Evolutionary conservation across 2,113 vertebrate species (phyloP), one percentile per base, ranked within the genome.

Genomic region (Sorex fumeus): DNA sequence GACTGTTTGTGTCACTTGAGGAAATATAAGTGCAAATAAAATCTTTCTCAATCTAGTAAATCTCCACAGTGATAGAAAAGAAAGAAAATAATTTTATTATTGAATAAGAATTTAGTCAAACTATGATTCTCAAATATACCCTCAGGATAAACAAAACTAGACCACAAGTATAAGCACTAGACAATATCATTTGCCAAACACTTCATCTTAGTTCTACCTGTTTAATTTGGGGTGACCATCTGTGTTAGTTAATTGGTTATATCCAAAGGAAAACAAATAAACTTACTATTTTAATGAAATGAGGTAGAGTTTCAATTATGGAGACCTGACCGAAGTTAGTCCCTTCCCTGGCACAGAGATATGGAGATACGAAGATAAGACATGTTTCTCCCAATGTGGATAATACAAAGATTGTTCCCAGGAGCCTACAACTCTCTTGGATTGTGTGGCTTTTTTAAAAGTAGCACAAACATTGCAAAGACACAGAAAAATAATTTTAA

Each of bases 391-490:
- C 32, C 50, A 45, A 25, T 87, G 12, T 9, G 43, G 62, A 10
- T 47, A 76, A 43, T 76, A 50, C 66, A 74, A 77, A 90, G 1
- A 28, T 78, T 9, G 8, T 77, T 70, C 13, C 64, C 15, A 60
- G 62, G 43, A 62, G 15, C 13, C 27, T n/a, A 90, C 57, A 21
- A 57, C 3, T 40, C 30, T 66, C 62, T 10, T 28, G 8, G 2
- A 12, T 60, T 81, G 1, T 32, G 66, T 85, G n/a, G 5, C 3
- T 16, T 8, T 8, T 80, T 18, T 27, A 80, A 84, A 93, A 88
- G 67, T 76, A 66, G 67, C 74, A 72, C 43, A 40, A 60, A 30
- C 30, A 84, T 94, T 95, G 76, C 50, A 91, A 67, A 82, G 50
- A 86, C 9, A 50, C 3, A 27, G 28, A 30, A 30, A 66, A 28